Conservation (phyloP, 2,888 invertebrate genomes). For the Cataglyphis livida region DNA sequence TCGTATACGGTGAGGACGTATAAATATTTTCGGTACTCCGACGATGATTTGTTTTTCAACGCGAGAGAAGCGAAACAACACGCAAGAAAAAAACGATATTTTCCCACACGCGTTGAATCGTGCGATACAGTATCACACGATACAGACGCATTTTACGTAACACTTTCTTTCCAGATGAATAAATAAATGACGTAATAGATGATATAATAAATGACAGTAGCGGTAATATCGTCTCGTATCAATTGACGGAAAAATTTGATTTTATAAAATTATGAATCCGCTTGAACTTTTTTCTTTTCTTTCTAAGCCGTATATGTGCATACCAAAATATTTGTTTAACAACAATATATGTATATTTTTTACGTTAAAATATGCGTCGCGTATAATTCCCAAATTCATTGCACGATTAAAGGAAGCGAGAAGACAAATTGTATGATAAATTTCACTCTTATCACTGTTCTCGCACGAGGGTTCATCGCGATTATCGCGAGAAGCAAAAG, state of each 20-base stretch:
- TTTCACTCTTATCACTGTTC: neutral
- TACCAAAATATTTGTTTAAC: neutral
- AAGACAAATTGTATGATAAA: neutral
- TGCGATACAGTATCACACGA: neutral
- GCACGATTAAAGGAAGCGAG: neutral
- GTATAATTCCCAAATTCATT: neutral
- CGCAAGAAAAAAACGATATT: constrained; percentile 40
- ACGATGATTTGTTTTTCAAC: constrained; percentile 42
- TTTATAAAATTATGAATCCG: neutral
- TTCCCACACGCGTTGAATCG: constrained; percentile 1
- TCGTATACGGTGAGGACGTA: constrained; percentile 34
- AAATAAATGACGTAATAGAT: constrained; percentile 10
- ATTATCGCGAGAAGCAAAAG: constrained; percentile 6
- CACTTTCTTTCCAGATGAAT: neutral
- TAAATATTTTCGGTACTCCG: constrained; percentile 59
- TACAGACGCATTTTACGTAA: neutral
- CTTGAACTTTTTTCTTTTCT: neutral
- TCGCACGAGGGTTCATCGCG: neutral
- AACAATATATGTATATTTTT: neutral
- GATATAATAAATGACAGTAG: neutral
- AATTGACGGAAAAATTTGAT: neutral
- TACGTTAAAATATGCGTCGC: neutral
- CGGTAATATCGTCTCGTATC: neutral
- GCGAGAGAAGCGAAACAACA: constrained; percentile 23
- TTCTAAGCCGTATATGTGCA: neutral